Evolutionary conservation across 2,113 vertebrate genomes (phyloP), one percentile per base, ranked within the genome.

Genomic region (Ovis canadensis): DNA sequence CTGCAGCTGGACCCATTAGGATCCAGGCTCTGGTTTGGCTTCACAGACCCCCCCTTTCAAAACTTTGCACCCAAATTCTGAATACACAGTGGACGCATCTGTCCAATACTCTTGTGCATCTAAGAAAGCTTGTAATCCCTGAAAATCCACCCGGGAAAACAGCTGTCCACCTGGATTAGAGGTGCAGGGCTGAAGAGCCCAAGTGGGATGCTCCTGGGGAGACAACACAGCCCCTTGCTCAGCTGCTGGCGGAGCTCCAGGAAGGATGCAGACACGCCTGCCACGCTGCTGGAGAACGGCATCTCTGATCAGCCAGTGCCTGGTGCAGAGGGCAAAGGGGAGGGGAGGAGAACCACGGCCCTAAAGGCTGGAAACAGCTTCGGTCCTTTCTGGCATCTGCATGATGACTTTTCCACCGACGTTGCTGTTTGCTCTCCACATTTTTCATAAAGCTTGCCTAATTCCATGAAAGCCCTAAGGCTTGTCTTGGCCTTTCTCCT

Each of bases 181-280:
- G 86, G 40, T 0, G 0, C 54, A 5, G 55, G 62, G 77, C 36
- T 25, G 45, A 90, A 0, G 0, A 48, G 45, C 88, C 77, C 0
- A 0, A 6, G 17, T 29, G 64, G 45, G 43, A 59, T 10, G 91
- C 98, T 64, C 87, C 90, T 57, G 3, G 27, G 29, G 77, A 96
- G 94, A 59, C 40, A 94, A 77, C 31, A 15, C 40, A 85, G 77
- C 71, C 27, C 36, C 71, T 83, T 31, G 5, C 27, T 91, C 71
- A 55, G 54, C 15, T 59, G 96, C 57, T 29, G 92, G 64, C 45
- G 5, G 95, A 86, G 97, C 87, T 97, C 80, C 81, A 85, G 57
- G 80, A 71, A 74, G 77, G 12, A 17, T 2, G 8, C 57, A 64
- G 2, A 43, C 59, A 3, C 1, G 6, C 60, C 27, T 0, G 25